These are phyloP conservation scores for Platyrinchus mystaceus DNA, from an alignment of 2,797 vertebrate genomes.

Conservation along the genomic window DNA sequence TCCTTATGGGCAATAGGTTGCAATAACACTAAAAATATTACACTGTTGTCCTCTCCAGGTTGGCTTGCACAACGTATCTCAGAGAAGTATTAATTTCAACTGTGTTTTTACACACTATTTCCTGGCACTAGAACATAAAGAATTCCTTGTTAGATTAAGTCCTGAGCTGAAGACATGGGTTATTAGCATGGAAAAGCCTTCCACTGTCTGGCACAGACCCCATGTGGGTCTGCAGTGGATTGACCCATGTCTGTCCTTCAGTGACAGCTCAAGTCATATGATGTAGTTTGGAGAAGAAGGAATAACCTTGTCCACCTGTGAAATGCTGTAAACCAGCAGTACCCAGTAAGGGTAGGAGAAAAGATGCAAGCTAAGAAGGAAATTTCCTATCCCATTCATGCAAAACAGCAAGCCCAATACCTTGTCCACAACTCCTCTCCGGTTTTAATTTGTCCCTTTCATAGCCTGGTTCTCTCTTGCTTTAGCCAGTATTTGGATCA, in stretches of 20 bases:
- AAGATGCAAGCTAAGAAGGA: neutral
- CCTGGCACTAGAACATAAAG: neutral
- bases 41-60: neutral
- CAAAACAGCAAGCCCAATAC: neutral
- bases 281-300: neutral
- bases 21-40: neutral
- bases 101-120: neutral
- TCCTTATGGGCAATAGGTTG: neutral
- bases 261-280: neutral
- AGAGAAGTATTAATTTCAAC: neutral
- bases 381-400: neutral
- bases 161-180: neutral
- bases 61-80: neutral
- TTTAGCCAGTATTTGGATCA: neutral
- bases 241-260: neutral
- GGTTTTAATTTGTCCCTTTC: neutral
- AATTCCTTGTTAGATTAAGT: neutral
- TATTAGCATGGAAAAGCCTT: neutral
- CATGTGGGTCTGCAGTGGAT: neutral
- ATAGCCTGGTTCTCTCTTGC: neutral
- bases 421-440: neutral
- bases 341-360: neutral
- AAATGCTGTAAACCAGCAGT: neutral
- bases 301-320: neutral
- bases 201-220: neutral